Evolutionary conservation across 2,113 vertebrate species (phyloP), one percentile per base, ranked within the genome.

Genomic region (Ahaetulla prasina): DNA sequence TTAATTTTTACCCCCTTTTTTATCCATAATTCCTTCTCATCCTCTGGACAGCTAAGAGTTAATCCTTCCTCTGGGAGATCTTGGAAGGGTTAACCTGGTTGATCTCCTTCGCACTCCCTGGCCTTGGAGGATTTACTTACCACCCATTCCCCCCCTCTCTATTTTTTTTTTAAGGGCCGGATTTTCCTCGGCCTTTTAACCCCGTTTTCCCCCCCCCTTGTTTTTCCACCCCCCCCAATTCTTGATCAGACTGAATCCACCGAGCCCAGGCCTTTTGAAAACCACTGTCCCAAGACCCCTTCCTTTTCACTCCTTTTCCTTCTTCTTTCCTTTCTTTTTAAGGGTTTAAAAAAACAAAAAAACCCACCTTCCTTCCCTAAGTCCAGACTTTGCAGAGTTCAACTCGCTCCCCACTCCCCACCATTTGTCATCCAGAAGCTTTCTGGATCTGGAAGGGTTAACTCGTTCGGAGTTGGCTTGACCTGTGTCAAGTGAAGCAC

Each of bases 101-200:
- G 12, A 74, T 74, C 30, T 74, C n/a, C n/a, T 74, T 6, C 63
- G 18, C 63, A 35, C 63, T 35, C 63, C 30, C 12, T 63, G 4
- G 30, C 30, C 63, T 68, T 68, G 60, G 14, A n/a, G 30, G 60
- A 35, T 35, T n/a, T 30, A 16, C 35, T 16, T 16, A n/a, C 60
- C 55, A 25, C 55, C 6, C 53, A 8, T 1, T 1, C 4, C 23
- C 25, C 23, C 8, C 8, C 60, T 11, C 60, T 16, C 63, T 18
- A 1, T 74, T 16, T 6, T 35, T 16, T 14, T 14, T 27, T 16
- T 30, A 14, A 11, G 1, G 3, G 39, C 2, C 0, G 8, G 45
- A 45, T 43, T 86, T 47, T 11, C 39, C 12, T 49, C 1, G 1
- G 39, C 8, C 8, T 8, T 25, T 30, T 30, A 16, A n/a, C 27